These are phyloP conservation scores for Ophonus ardosiacus DNA, from an alignment of 2,888 invertebrate species.

Conservation along the genomic window DNA sequence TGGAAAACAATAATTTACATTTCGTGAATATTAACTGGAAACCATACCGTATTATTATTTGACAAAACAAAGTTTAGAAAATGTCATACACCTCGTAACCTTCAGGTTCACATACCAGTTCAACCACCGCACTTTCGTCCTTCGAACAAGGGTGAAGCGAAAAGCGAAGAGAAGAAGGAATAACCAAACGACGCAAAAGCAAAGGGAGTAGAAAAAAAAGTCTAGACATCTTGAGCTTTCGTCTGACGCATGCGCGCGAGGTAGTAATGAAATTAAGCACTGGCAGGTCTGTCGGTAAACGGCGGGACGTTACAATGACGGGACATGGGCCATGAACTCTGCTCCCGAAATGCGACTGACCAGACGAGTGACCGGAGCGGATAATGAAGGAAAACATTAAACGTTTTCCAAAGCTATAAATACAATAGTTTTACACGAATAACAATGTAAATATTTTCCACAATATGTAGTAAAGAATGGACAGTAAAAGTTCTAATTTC, in stretches of 20 bases:
- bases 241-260: background rate
- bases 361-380: conserved; percentile 5
- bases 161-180: background rate
- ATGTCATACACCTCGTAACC: conserved; percentile 32
- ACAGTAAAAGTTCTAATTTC: too few species aligned
- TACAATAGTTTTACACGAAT: background rate
- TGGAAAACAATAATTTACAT: background rate
- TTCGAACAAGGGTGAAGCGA: conserved; percentile 3
- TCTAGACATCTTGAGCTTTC: background rate
- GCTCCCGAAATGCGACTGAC: conserved; percentile 52
- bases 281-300: too few species aligned
- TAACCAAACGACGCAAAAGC: background rate
- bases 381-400: background rate
- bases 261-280: too few species aligned
- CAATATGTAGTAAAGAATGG: too few species aligned
- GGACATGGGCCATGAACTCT: conserved; percentile 45
- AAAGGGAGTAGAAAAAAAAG: background rate
- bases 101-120: background rate
- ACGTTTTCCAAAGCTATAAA: conserved; percentile 24
- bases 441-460: background rate
- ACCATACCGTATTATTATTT: background rate
- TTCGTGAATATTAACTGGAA: background rate
- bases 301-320: too few species aligned
- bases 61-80: conserved; percentile 5
- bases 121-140: conserved; percentile 30